Conservation (phyloP, 2,797 vertebrate genomes). For the Cirrhinus molitorella region DNA sequence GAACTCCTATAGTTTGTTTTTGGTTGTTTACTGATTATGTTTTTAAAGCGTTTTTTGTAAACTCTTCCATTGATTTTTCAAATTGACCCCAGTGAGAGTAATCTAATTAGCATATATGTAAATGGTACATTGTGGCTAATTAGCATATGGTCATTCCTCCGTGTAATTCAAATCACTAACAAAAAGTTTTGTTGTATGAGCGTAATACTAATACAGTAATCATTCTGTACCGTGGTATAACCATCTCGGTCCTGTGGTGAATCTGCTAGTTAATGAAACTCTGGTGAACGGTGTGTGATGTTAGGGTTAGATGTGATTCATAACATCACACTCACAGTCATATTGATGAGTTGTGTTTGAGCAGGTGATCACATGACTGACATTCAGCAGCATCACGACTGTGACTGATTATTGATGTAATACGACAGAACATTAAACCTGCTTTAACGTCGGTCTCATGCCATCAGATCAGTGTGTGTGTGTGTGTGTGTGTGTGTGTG, state of each 20-base stretch:
- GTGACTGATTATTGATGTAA: neutral
- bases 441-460: neutral
- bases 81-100: neutral
- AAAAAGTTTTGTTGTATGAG: neutral
- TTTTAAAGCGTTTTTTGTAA: neutral
- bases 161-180: neutral
- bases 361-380: conserved; percentile 5
- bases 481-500: neutral
- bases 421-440: neutral
- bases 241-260: neutral
- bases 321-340: neutral
- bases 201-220: neutral
- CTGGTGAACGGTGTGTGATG: neutral
- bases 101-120: neutral
- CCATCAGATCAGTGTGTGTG: neutral
- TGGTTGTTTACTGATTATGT: neutral
- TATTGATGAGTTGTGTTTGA: neutral
- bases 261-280: neutral
- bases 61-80: neutral
- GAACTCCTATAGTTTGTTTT: neutral
- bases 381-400: neutral
- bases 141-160: neutral
- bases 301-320: neutral
- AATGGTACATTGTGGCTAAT: neutral
- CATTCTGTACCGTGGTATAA: neutral